These are phyloP conservation scores for Drosophila dunni DNA, from an alignment of 1,140 invertebrate genomes.

Conservation along the genomic window DNA sequence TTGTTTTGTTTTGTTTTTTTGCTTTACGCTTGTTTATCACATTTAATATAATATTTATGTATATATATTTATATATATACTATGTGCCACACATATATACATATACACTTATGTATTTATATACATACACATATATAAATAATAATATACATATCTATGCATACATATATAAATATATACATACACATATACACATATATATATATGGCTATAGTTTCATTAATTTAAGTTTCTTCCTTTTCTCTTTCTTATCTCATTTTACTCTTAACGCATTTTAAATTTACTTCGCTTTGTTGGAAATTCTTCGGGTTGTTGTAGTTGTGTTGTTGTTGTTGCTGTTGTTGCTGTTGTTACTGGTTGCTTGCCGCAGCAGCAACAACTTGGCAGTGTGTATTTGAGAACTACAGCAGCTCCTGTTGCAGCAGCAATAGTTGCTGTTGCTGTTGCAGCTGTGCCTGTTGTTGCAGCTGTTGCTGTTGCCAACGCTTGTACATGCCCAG, in stretches of 20 bases:
- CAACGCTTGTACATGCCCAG: constrained; percentile 75
- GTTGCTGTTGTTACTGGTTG: constrained; percentile 19
- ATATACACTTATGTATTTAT: constrained; percentile 52
- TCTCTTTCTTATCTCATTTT: constrained; percentile 20
- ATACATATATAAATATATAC: constrained; percentile 51
- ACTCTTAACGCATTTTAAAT: constrained; percentile 24
- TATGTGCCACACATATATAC: constrained; percentile 49
- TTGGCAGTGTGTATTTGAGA: constrained; percentile 34
- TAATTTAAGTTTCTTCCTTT: constrained; percentile 54
- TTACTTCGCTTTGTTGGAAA: constrained; percentile 40
- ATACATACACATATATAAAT: constrained; percentile 61
- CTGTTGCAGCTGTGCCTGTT: constrained; percentile 68
- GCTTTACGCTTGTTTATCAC: constrained; percentile 80
- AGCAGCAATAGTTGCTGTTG: constrained; percentile 71
- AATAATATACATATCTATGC: constrained; percentile 53
- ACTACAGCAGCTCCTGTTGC: constrained; percentile 73
- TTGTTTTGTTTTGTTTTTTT: constrained; percentile 39
- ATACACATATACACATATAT: constrained; percentile 51
- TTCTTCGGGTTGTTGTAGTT: constrained; percentile 52
- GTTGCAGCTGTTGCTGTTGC: constrained; percentile 74
- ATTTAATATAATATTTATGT: constrained; percentile 72
- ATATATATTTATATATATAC: constrained; percentile 59
- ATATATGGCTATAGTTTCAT: constrained; percentile 61
- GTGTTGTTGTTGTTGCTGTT: constrained; percentile 29
- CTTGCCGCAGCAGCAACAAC: constrained; percentile 26